A percentile compares a stretch with the other conserved stretches of the same genome.
phyloP scores from a whole-genome alignment of 2,797 vertebrate species.

The Diglossa cyanea region DNA sequence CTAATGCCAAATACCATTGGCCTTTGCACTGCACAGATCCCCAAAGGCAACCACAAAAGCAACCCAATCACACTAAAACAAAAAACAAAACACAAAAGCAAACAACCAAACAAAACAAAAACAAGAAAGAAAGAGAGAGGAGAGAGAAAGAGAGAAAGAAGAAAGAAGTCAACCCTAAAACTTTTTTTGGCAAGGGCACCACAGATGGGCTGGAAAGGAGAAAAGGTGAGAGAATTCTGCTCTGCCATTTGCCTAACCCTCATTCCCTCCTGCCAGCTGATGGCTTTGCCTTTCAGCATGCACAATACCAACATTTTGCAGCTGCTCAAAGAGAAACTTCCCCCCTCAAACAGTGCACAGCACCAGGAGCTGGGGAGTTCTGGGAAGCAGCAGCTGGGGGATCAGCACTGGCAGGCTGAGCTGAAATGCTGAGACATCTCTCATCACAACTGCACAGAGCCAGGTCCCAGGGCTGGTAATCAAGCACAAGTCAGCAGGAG shows the following conservation, averaged over 20 bases:
- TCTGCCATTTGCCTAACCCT: not conserved
- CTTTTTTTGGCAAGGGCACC: not conserved
- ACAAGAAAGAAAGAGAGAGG: not conserved
- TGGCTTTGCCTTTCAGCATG: not conserved
- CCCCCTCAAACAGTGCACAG: not conserved
- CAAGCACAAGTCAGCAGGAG: not conserved
- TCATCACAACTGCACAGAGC: not conserved
- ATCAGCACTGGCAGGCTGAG: not conserved
- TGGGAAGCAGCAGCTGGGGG: slow-evolving; percentile 5
- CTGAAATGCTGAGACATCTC: slow-evolving; percentile 5
- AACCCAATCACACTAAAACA: not conserved
- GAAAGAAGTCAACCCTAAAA: not conserved
- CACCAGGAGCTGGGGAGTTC: slow-evolving; percentile 7
- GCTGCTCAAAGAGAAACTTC: not conserved
- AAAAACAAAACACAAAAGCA: no score
- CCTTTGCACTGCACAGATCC: not conserved
- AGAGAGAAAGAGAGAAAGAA: accelerated
- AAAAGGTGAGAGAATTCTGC: not conserved
- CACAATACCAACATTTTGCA: not conserved
- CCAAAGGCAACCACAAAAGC: not conserved
- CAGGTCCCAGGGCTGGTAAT: slow-evolving; percentile 17
- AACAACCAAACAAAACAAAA: not conserved
- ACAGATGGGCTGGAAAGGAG: not conserved
- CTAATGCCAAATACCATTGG: not conserved
- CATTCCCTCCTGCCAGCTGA: not conserved